Evolutionary conservation across 1,140 invertebrate species (phyloP), one percentile per base, ranked within the genome.

Genomic region (Pteromalus puparum): DNA sequence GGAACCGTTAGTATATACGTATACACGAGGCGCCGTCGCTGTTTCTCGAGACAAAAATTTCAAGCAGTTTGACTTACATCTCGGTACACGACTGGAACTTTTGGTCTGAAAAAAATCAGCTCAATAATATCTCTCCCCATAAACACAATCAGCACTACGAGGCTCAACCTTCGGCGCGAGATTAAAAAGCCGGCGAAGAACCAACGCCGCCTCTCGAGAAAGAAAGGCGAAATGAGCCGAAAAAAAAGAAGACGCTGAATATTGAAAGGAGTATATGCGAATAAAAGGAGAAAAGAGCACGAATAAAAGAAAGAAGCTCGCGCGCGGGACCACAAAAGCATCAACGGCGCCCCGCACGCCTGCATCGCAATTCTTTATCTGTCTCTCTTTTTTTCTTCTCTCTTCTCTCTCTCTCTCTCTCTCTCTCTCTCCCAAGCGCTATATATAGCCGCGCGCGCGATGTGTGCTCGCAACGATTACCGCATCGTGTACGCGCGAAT

Each of bases 391-490:
- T 13, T 75, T 26, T 26, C 15, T 46, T 30, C 28, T 46, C 38
- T 48, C 28, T 53, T 24, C 26, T 68, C n/a, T 68, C 42, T 24
- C 21, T 75, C 38, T 48, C 46, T 48, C 42, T n/a, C 38, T 38
- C 24, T 48, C n/a, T 26, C 26, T 46, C 26, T 46, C 21, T 46
- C 26, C 3, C 67, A 1, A 13, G 46, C 46, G 24, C 68, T 74
- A 74, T 30, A 74, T 74, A 74, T 74, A 74, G 73, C 73, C n/a
- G 24, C 68, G 9, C 34, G 38, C 21, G 73, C 38, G 34, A 42
- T 13, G 73, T 5, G 28, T 38, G 4, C 70, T 74, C 73, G 73
- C 34, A n/a, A 74, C 73, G 34, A 74, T 38, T 30, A 74, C 73
- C 30, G 34, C 73, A 74, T n/a, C 30, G 73, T 42, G 18, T 61